Evolutionary conservation across 2,888 invertebrate genomes (phyloP).

Genomic region (Melieria picta): DNA sequence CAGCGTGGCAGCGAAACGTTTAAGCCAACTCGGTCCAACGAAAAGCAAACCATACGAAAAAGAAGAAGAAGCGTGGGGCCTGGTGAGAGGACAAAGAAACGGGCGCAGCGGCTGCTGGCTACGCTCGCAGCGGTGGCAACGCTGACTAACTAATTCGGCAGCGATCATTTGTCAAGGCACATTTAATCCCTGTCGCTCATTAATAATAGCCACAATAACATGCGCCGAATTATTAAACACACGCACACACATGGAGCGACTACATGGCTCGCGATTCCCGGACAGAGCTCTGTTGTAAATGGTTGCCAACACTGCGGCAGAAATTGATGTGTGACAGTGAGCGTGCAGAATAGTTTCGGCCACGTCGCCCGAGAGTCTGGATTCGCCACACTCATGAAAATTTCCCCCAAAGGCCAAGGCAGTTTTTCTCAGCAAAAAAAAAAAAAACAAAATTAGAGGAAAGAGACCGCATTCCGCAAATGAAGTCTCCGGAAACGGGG

Average conservation of each 20-base stretch:
- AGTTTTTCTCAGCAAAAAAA: too few species aligned
- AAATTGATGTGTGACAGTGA: too few species aligned
- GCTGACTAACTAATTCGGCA: constrained; percentile 21
- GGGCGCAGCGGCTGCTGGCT: not conserved
- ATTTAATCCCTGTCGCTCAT: constrained; percentile 34
- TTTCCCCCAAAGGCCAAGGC: too few species aligned
- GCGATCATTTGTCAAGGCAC: constrained; percentile 34
- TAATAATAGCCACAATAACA: constrained; percentile 24
- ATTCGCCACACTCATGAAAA: too few species aligned
- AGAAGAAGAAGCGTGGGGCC: not conserved
- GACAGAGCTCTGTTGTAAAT: too few species aligned
- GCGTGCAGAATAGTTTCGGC: too few species aligned
- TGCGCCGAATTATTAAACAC: constrained; percentile 16
- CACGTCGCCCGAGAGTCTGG: too few species aligned
- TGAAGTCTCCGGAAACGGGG: too few species aligned
- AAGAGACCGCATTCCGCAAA: too few species aligned
- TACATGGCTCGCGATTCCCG: too few species aligned
- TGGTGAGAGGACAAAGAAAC: not conserved
- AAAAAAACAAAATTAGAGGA: too few species aligned
- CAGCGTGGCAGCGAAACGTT: not conserved
- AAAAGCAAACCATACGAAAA: constrained; percentile 4
- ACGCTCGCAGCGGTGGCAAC: not conserved
- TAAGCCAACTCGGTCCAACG: not conserved
- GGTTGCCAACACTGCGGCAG: too few species aligned
- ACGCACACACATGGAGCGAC: not conserved